Evolutionary conservation across 1,140 invertebrate species (phyloP).

Genomic region (Luehdorfia chinensis): DNA sequence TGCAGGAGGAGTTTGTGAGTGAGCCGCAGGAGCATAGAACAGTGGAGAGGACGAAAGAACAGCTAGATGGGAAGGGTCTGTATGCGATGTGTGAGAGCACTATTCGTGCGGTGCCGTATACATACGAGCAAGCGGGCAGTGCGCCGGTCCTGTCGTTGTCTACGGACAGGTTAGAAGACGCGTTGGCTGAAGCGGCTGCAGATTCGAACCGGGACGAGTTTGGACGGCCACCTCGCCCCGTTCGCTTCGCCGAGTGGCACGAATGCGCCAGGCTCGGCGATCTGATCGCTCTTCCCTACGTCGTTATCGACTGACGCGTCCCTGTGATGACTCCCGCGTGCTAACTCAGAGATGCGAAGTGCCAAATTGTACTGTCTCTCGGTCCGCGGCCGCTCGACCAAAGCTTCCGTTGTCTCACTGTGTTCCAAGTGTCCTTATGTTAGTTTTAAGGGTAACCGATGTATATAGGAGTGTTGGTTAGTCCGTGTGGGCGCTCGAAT

Average conservation of each 20-base stretch:
- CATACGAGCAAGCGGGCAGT: constrained; percentile 25
- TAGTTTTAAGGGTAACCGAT: constrained; percentile 43
- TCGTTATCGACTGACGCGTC: constrained; percentile 90
- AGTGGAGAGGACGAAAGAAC: constrained; percentile 60
- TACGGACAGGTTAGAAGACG: constrained; percentile 12
- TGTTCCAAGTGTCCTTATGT: constrained; percentile 64
- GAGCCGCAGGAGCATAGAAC: constrained; percentile 45
- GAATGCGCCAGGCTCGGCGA: constrained; percentile 83
- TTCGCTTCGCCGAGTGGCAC: constrained; percentile 82
- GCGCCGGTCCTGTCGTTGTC: constrained; percentile 41
- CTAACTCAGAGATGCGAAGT: constrained; percentile 12
- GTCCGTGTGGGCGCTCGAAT: constrained; percentile 29
- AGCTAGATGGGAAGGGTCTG: constrained; percentile 31
- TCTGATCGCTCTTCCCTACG: constrained; percentile 91
- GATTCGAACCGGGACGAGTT: constrained; percentile 33
- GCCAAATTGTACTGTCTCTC: constrained; percentile 30
- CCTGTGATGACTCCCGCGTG: no score
- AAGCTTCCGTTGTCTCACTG: constrained; percentile 22
- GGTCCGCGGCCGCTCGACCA: constrained; percentile 19
- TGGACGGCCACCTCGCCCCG: constrained; percentile 42
- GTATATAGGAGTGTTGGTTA: constrained; percentile 27
- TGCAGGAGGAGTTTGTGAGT: constrained; percentile 30
- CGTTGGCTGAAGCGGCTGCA: constrained; percentile 20
- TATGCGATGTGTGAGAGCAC: constrained; percentile 30
- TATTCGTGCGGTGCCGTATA: constrained; percentile 25